Conservation (phyloP, 2,797 vertebrate species). For the Parambassis ranga region DNA sequence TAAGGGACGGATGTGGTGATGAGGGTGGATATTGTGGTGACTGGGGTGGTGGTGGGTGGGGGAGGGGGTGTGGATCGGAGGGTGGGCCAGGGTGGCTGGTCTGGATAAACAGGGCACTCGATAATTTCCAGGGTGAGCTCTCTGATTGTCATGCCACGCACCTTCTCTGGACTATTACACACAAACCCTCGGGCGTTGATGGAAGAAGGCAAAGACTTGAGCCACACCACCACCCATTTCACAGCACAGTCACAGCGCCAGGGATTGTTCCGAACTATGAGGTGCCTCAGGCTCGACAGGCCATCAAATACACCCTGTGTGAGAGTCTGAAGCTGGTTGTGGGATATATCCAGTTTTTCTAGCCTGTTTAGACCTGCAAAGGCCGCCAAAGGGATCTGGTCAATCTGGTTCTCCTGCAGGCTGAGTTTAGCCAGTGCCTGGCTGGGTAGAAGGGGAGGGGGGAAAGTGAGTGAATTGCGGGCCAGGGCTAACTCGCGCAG, state of each 20-base stretch:
- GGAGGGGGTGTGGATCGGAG: conserved; percentile 79
- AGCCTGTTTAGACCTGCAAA: conserved; percentile 88
- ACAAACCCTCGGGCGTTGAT: conserved; percentile 94
- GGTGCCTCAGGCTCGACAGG: conserved; percentile 87
- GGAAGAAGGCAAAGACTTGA: conserved; percentile 87
- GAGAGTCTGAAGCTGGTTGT: conserved; percentile 90
- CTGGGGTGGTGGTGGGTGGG: conserved; percentile 53
- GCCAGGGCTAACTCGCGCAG: conserved; percentile 93
- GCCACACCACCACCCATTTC: conserved; percentile 97
- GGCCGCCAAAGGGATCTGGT: conserved; percentile 89
- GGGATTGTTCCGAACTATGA: conserved; percentile 92
- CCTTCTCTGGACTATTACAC: conserved; percentile 92
- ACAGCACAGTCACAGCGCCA: conserved; percentile 96
- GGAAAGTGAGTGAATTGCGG: conserved; percentile 91
- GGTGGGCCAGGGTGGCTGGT: conserved; percentile 78
- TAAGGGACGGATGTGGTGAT: conserved; percentile 66
- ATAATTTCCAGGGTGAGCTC: conserved; percentile 93
- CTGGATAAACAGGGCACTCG: conserved; percentile 86
- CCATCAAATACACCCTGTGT: conserved; percentile 92
- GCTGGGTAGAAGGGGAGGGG: conserved; percentile 90
- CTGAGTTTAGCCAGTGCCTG: conserved; percentile 88
- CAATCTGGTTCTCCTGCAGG: conserved; percentile 97
- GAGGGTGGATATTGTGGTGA: conserved; percentile 65
- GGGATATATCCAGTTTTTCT: conserved; percentile 93
- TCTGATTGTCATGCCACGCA: conserved; percentile 95